Conservation (phyloP, 2,888 invertebrate species). For the Pyrrhia umbra region DNA sequence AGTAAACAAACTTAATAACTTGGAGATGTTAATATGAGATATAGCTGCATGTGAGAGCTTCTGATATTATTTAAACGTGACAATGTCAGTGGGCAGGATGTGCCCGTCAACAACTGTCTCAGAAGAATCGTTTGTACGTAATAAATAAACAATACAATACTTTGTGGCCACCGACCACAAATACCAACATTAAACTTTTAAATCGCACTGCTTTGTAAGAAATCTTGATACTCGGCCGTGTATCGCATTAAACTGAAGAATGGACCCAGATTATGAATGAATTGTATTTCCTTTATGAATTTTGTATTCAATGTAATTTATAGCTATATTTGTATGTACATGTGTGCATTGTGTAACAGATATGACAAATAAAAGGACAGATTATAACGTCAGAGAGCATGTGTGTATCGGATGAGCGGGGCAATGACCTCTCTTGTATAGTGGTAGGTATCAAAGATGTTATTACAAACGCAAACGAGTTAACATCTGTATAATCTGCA, state of each 20-base stretch:
- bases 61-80: conserved; percentile 60
- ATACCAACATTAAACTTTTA: conserved; percentile 71
- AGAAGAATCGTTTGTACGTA: conserved; percentile 66
- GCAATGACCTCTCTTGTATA: conserved; percentile 69
- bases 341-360: conserved; percentile 30
- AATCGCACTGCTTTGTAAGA: conserved; percentile 68
- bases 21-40: conserved; percentile 48
- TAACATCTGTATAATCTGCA: conserved; percentile 61
- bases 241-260: conserved; percentile 68
- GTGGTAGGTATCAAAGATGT: conserved; percentile 61
- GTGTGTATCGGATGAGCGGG: conserved; percentile 66
- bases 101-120: conserved; percentile 70
- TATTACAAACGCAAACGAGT: conserved; percentile 52
- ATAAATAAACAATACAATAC: conserved; percentile 79
- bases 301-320: conserved; percentile 58
- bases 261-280: conserved; percentile 72
- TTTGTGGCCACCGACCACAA: conserved; percentile 59
- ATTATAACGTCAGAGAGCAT: conserved; percentile 70
- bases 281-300: conserved; percentile 62
- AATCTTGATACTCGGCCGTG: conserved; percentile 54
- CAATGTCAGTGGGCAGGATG: conserved; percentile 69
- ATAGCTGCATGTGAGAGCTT: conserved; percentile 35
- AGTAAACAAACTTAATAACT: conserved; percentile 53
- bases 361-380: conserved; percentile 62
- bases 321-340: conserved; percentile 44